Percentiles rank a stretch among this genome's conserved stretches.
These are phyloP conservation scores for Eulemur coronatus DNA, from an alignment of 2,797 vertebrate genomes.

Conservation along the genomic window DNA sequence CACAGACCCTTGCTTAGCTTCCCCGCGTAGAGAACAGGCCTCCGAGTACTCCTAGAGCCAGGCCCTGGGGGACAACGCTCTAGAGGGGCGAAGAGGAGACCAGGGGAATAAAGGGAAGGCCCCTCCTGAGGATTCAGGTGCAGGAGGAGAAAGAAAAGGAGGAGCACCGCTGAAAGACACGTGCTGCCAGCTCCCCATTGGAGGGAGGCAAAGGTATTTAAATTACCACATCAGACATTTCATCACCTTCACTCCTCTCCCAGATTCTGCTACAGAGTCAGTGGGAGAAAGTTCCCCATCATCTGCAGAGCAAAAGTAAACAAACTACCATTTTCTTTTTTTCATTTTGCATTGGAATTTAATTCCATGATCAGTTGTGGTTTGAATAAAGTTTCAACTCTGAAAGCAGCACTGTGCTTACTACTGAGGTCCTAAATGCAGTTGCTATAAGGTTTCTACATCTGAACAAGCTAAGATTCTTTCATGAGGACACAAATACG, in stretches of 20 bases:
- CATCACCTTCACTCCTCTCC: neutral
- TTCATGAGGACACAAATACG: neutral
- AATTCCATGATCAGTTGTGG: neutral
- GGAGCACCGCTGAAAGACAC: neutral
- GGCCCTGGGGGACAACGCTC: neutral
- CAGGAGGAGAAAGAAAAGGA: too few relatives aligned
- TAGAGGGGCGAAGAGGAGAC: too few relatives aligned
- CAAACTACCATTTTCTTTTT: neutral
- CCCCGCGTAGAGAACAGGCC: accelerated
- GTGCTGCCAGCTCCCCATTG: too few relatives aligned
- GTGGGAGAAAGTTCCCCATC: neutral
- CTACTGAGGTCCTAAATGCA: neutral
- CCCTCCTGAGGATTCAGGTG: neutral
- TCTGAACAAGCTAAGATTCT: neutral
- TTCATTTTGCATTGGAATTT: neutral
- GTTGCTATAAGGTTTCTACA: neutral
- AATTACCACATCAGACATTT: accelerated
- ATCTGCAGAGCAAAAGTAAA: neutral
- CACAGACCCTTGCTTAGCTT: too few relatives aligned
- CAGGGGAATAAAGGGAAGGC: neutral
- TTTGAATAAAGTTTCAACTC: neutral
- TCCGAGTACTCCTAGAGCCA: too few relatives aligned
- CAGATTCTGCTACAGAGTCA: neutral
- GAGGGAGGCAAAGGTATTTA: neutral
- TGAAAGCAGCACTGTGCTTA: neutral